Evolutionary conservation across 1,140 invertebrate species (phyloP).

Genomic region (Delia radicum): DNA sequence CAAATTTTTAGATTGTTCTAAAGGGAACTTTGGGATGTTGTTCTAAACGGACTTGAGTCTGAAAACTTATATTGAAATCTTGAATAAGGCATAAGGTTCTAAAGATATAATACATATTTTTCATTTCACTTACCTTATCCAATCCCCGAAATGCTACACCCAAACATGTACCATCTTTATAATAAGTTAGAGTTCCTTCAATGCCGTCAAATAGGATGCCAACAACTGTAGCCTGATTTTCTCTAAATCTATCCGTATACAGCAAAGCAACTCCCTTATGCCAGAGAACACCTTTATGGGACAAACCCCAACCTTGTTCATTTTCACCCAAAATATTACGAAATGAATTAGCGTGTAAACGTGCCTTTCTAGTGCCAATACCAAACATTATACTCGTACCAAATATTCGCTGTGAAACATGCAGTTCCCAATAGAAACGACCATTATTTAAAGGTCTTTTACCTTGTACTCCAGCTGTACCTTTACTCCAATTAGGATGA

Average conservation of each 20-base stretch:
- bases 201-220: conserved; percentile 70
- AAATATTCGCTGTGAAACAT: conserved; percentile 67
- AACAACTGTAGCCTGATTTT: conserved; percentile 68
- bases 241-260: conserved; percentile 70
- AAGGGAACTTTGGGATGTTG: too few species aligned
- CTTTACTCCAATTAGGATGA: conserved; percentile 76
- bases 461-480: conserved; percentile 70
- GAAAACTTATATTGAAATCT: too few species aligned
- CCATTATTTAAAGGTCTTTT: conserved; percentile 66
- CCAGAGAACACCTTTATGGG: conserved; percentile 73
- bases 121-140: conserved; percentile 56
- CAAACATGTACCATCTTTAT: conserved; percentile 68
- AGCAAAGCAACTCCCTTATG: conserved; percentile 64
- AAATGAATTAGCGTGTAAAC: conserved; percentile 68
- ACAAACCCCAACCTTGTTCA: conserved; percentile 70
- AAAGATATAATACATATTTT: neutral
- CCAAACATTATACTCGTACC: conserved; percentile 81
- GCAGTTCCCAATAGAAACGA: conserved; percentile 70
- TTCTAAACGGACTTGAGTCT: too few species aligned
- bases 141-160: conserved; percentile 62
- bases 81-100: too few species aligned
- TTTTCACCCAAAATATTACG: conserved; percentile 73
- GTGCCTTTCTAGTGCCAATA: conserved; percentile 65
- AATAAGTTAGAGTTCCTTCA: conserved; percentile 71
- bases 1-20: too few species aligned